Base-by-base conservation (phyloP, 2,888 invertebrate genomes). In the Ashinkailepas kermadecensis region DNA sequence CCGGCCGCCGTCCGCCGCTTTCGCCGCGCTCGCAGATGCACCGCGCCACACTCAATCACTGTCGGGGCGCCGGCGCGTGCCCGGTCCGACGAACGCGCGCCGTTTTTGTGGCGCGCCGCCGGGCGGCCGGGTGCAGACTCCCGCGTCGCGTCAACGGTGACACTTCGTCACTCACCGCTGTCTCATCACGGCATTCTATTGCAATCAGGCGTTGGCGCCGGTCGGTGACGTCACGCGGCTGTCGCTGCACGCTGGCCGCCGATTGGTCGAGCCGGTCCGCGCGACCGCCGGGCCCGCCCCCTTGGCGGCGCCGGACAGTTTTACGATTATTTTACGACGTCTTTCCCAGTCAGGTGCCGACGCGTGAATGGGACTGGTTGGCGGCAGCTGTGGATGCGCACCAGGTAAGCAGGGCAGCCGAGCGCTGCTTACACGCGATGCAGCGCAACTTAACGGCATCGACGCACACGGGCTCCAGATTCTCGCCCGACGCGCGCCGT, bases 261-360 rank as follows among this genome's bases (percentile, higher is more conserved):
- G 70, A 70, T 70, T 70, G 70, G 70, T 70, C 13, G 39, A 25
- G 39, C 39, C 21, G 39, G 8, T 12, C 6, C 6, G 11, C 0
- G 15, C 12, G 10, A 9, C 4, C 13, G 70, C 11, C 0, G 25
- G 39, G 12, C 21, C 70, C 70, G n/a, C 70, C 70, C 70, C 13
- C 25, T 39, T 39, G 39, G 70, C 23, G 39, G 4, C 70, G 70
- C 12, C 12, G 39, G 70, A 70, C 70, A 70, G 70, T 70, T 70
- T 70, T 70, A 70, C 70, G 70, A 70, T 70, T 70, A 70, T 70
- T 70, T 70, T 70, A 70, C 70, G 70, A 70, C 70, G 70, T 70
- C 39, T 70, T 70, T 39, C 70, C 70, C 70, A 39, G 70, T 70
- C 23, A 39, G n/a, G 70, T 15, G 39, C 39, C 15, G 6, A 39